Base-by-base conservation (phyloP, 1,140 invertebrate genomes). In the Orussus abietinus region DNA sequence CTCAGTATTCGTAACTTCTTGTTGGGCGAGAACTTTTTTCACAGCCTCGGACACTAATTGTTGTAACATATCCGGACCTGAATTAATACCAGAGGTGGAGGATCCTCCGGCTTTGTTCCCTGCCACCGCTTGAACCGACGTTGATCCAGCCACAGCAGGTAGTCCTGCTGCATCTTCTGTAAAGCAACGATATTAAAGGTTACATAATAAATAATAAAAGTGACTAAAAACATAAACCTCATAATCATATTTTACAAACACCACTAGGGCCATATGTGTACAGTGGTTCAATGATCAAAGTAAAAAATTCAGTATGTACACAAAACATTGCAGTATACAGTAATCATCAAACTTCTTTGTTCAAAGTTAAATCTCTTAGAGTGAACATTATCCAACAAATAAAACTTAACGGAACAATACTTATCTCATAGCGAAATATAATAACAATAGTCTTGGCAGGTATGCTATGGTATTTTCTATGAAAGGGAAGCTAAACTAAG, bases 21-120 rank as follows among this genome's bases (percentile, higher is more conserved):
- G 69, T 51, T 69, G 61, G 5, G 57, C 66, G 2, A 78, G 45
- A 2, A 73, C 69, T 42, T 75, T 75, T 32, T 72, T 74, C 0
- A 77, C 68, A n/a, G 75, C 72, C 47, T 76, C 73, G 1, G 72
- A 66, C 9, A 78, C 71, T 31, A 77, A 45, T 41, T 76, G 65
- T 31, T 74, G 64, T 6, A 76, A 38, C 21, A 66, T 54, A 9
- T 67, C 58, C 2, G 58, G 51, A 35, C 58, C 51, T 3, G 39
- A 35, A 22, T 36, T 4, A 13, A 36, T 10, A 34, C 5, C 39
- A 4, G 40, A 13, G 10, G 30, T 11, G 12, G n/a, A n/a, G n/a
- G 47, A 2, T 39, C 43, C 45, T 14, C 35, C 11, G 10, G 42
- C 42, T 37, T 61, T 35, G 38, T 14, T 31, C 33, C 55, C 48